Conservation (phyloP, 1,140 invertebrate genomes). For the Pararge aegeria region DNA sequence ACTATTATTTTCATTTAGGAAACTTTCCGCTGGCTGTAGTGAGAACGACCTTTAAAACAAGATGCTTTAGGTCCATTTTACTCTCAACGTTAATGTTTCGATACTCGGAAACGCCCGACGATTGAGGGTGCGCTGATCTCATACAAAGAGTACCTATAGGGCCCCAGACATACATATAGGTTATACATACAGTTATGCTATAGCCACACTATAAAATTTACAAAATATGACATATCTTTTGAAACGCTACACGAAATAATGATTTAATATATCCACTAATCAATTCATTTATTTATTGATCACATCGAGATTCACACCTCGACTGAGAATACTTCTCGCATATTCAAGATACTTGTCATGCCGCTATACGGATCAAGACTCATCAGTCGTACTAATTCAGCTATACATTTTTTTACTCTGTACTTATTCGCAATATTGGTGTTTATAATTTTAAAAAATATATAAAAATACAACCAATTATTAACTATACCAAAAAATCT, state of each 20-base stretch:
- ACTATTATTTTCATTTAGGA: too few relatives aligned
- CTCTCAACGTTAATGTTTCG: too few relatives aligned
- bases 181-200: constrained; percentile 69
- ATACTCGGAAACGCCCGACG: too few relatives aligned
- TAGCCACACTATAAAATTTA: constrained; percentile 79
- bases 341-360: constrained; percentile 30
- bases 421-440: constrained; percentile 18
- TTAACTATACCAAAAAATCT: constrained; percentile 9
- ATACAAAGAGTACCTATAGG: too few relatives aligned
- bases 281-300: constrained; percentile 72
- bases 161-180: constrained; percentile 61
- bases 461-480: constrained; percentile 6
- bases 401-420: constrained; percentile 31
- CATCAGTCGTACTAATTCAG: constrained; percentile 28
- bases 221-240: constrained; percentile 79
- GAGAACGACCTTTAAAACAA: too few relatives aligned
- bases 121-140: too few relatives aligned
- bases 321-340: constrained; percentile 22
- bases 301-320: constrained; percentile 52
- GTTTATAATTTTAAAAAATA: constrained; percentile 25
- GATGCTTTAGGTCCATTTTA: too few relatives aligned
- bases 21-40: too few relatives aligned
- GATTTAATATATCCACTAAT: constrained; percentile 69
- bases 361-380: constrained; percentile 24
- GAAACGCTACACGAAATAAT: constrained; percentile 75